Percentiles rank a stretch among this genome's conserved stretches.
Evolutionary conservation across 2,797 vertebrate genomes (phyloP).

Genomic region (Phylloscopus collybita): DNA sequence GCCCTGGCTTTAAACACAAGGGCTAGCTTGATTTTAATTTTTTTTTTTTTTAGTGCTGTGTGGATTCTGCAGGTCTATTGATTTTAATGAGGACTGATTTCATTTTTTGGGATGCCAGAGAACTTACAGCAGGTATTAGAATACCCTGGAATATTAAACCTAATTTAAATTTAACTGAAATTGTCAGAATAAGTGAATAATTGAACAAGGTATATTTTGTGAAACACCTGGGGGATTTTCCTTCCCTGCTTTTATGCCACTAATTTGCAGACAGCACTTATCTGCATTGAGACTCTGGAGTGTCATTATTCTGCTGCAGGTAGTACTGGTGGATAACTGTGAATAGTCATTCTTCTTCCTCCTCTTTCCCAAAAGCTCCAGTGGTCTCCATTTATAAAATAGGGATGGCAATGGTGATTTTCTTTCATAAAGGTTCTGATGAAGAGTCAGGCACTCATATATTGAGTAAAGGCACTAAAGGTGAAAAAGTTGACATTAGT

Average conservation of each 20-base stretch:
- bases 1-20: background rate
- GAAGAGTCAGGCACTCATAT: background rate
- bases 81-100: background rate
- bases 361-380: background rate
- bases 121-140: background rate
- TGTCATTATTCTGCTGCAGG: background rate
- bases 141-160: background rate
- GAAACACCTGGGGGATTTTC: constrained; percentile 3
- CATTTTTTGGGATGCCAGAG: background rate
- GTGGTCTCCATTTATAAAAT: background rate
- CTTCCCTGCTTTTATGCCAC: background rate
- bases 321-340: background rate
- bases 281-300: background rate
- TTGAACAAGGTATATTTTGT: background rate
- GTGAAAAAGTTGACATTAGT: background rate
- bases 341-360: background rate
- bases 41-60: background rate
- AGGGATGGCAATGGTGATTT: background rate
- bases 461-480: background rate
- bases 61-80: background rate
- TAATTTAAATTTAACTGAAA: constrained; percentile 25
- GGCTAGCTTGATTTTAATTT: background rate
- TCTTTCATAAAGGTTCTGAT: background rate
- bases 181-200: constrained; percentile 37
- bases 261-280: constrained; percentile 11